A percentile compares a stretch with the other conserved stretches of the same genome.
Conservation (phyloP, 2,113 vertebrate genomes). For the Nerophis lumbriciformis region DNA sequence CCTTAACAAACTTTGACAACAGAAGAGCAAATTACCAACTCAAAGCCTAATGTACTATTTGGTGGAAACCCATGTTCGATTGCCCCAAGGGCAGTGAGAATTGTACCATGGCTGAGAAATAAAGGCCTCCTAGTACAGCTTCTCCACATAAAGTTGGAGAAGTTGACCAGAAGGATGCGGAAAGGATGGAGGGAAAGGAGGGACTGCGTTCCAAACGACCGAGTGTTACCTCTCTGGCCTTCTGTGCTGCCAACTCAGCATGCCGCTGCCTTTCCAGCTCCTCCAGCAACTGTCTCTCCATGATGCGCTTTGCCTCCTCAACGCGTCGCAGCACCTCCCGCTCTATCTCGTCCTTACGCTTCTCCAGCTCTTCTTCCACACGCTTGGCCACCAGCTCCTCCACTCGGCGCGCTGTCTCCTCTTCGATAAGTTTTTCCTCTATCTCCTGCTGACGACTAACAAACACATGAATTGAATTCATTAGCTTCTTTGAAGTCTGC, state of each 20-base stretch:
- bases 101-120: constrained; percentile 78
- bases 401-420: constrained; percentile 96
- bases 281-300: constrained; percentile 99
- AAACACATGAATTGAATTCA: background rate
- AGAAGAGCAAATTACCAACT: background rate
- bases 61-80: background rate
- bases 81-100: constrained; percentile 62
- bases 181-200: constrained; percentile 27
- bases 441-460: constrained; percentile 92
- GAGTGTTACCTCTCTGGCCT: constrained; percentile 99
- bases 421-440: constrained; percentile 98
- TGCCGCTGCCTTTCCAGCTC: constrained; percentile 98
- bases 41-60: background rate
- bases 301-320: constrained; percentile 98
- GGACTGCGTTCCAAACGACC: constrained; percentile 91
- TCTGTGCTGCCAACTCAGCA: constrained; percentile 95
- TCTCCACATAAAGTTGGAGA: constrained; percentile 10
- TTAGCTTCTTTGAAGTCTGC: too few relatives aligned
- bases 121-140: constrained; percentile 10
- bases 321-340: constrained; percentile 95
- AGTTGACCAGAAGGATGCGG: constrained; percentile 9
- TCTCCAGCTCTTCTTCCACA: constrained; percentile 97
- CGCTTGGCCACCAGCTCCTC: constrained; percentile 97
- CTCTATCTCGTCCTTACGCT: constrained; percentile 97
- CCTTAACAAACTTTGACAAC: background rate